Evolutionary conservation across 2,113 vertebrate species (phyloP), one percentile per base, ranked within the genome.

Genomic region (Glareola pratincola): DNA sequence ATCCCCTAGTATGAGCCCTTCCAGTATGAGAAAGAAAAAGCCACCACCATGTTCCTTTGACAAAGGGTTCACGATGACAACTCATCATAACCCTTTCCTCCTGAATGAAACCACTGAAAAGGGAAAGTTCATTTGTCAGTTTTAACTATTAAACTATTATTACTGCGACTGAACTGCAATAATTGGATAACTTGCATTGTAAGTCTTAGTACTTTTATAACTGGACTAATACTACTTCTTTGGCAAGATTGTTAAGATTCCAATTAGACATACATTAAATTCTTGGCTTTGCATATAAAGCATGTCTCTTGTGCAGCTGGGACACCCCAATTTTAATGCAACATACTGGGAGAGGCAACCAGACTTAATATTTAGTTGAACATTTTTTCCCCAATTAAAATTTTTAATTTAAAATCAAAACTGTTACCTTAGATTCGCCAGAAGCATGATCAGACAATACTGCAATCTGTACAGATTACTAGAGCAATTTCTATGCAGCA

Each of bases 21-120:
- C 50, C 62, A 77, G 30, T 20, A 48, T 14, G 19, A 80, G 10
- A 77, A 45, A 27, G 54, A 64, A 76, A 10, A 18, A 68, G 1
- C 2, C 2, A 5, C 5, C 1, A 4, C 5, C n/a, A 12, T 15
- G 22, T 77, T 81, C 53, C 8, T 19, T 14, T 69, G 45, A 19
- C 10, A 63, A 62, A 80, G 16, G 15, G 36, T 54, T 60, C 27
- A 86, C 34, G 23, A 76, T 26, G 6, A 34, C 7, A 75, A 30
- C 12, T 27, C 17, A 57, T 3, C 4, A 6, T 29, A 77, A 53
- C 2, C 12, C 20, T 41, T 77, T 47, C 30, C 47, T 13, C 9
- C 16, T 56, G 27, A 86, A 43, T 11, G 6, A 76, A 91, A 72
- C 4, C 2, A 36, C 1, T 22, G 12, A 15, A 79, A 79, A 23